Evolutionary conservation across 2,113 vertebrate genomes (phyloP), one percentile per base, ranked within the genome.

Genomic region (Catharus bicknelli): DNA sequence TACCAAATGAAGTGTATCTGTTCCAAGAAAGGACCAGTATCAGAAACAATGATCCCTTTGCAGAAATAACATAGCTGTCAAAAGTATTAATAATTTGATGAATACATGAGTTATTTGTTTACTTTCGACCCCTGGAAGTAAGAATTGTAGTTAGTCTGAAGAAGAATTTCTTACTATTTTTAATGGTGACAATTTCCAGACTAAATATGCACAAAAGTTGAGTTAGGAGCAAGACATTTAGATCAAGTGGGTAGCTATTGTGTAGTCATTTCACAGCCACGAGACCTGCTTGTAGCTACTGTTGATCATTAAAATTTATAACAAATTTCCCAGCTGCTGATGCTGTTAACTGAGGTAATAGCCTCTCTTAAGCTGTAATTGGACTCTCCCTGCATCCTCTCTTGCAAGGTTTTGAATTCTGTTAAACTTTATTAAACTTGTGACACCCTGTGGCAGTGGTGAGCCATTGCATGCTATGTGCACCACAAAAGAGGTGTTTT

Each of bases 391-490:
- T 62, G 74, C 74, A 64, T 90, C 78, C 61, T 92, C 47, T 27
- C 67, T 87, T 62, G 42, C 45, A 87, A 25, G 10, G 3, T 50
- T 83, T 78, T 79, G 89, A 80, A 62, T 80, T 86, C 74, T 68
- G 74, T 88, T 92, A 86, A 96, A 95, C 62, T 9, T 94, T 75
- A 96, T 96, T 96, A 88, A 96, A 77, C 94, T 95, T 95, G 80
- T 97, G 97, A 97, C 96, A 96, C 96, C 96, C 95, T 94, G 96
- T 97, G 96, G 97, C 79, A 69, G 78, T 61, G 74, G 22, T n/a
- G 25, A 93, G 95, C 78, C 80, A 95, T 48, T 97, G 85, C 96
- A 85, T 86, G 38, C 62, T 18, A 7, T 17, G 14, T 64, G 15
- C 25, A 3, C 32, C 21, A 9, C 66, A 51, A 14, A 81, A 57